Base-by-base conservation (phyloP, 2,797 vertebrate species). In the Cuniculus paca region DNA sequence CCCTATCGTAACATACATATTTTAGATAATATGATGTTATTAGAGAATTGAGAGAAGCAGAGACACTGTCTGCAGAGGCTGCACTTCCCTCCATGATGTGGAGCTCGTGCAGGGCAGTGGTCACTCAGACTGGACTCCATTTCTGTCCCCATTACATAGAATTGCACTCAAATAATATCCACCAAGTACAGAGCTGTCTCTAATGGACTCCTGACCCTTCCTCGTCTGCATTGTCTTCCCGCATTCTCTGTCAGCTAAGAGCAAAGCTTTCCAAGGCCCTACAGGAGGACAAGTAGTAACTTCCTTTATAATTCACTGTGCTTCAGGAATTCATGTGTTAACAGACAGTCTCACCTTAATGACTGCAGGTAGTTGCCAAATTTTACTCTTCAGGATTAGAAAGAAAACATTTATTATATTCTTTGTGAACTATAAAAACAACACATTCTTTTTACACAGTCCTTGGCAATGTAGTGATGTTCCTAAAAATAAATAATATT, bases 371-470 rank as follows among this genome's bases (percentile, higher is more conserved):
- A 61, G 6, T 77, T 95, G 54, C 10, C 45, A 52, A 80, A 63
- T 63, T 93, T 93, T 54, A 26, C 52, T 81, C 9, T 91, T 2
- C 77, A 72, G 72, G 42, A 78, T 36, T 50, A 42, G 11, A 39
- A 72, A 93, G 42, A 88, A 65, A 61, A 50, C 10, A 17, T 24
- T 58, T 10, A 56, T 36, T 39, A 61, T 77, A 82, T 83, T 70
- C 74, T 34, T 61, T 58, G 88, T 5, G 72, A 65, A 63, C 39
- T 50, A n/a, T 13, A 77, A 78, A 83, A 95, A 5, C 12, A 80
- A 90, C 45, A 20, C 10, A 92, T 65, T 36, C 2, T n/a, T 92
- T 83, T 90, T 74, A 20, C 31, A 63, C 72, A 86, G 45, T 83
- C 31, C 26, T 56, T 85, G 65, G 24, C 42, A 63, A 77, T 31